Percentiles rank a stretch among this genome's conserved stretches.
Evolutionary conservation across 1,140 invertebrate genomes (phyloP).

Genomic region (Pollicipes pollicipes): DNA sequence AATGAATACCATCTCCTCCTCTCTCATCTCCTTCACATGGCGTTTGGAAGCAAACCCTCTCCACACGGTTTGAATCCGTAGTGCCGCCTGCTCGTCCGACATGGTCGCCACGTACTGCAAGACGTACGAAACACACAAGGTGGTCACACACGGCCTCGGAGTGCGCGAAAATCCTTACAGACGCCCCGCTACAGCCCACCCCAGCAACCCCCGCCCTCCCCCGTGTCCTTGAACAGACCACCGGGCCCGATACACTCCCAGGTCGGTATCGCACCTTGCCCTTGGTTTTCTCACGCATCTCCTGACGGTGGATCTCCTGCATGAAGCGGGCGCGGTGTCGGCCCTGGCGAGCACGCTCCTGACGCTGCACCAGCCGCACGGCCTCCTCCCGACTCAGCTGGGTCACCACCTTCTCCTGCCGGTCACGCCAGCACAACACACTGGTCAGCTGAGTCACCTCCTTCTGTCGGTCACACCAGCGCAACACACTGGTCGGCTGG

Average conservation of each 20-base stretch:
- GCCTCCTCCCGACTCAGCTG: constrained; percentile 60
- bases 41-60: constrained; percentile 18
- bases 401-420: not conserved
- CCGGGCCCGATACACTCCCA: too few relatives aligned
- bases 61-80: constrained; percentile 18
- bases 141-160: too few relatives aligned
- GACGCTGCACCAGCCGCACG: constrained; percentile 63
- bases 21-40: constrained; percentile 14
- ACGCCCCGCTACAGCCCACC: too few relatives aligned
- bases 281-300: constrained; percentile 27
- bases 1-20: constrained; percentile 19
- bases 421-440: too few relatives aligned
- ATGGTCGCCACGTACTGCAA: constrained; percentile 45
- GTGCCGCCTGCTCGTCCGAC: constrained; percentile 27
- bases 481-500: too few relatives aligned
- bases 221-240: too few relatives aligned
- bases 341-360: constrained; percentile 78
- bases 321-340: constrained; percentile 64
- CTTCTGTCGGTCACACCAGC: too few relatives aligned
- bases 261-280: too few relatives aligned
- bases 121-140: constrained; percentile 9
- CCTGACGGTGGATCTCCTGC: constrained; percentile 53
- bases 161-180: too few relatives aligned
- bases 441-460: too few relatives aligned
- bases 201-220: too few relatives aligned